phyloP scores from a whole-genome alignment of 2,797 vertebrate species.

The Arctocebus calabarensis region DNA sequence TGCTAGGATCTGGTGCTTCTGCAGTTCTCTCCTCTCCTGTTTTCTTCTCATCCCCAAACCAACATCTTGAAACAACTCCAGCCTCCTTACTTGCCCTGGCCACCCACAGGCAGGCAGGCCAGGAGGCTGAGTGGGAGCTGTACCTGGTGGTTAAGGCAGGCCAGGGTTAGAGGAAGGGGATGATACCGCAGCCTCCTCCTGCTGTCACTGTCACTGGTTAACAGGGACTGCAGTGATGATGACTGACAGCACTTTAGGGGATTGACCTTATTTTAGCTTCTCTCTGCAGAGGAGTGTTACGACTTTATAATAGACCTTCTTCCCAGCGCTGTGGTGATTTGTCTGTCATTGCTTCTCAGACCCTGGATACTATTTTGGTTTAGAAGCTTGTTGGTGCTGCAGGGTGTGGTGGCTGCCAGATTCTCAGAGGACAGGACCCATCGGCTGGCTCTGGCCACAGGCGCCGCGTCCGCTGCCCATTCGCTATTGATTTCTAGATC shows the following conservation, averaged over 20 bases:
- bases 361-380: neutral
- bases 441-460: slow-evolving; percentile 40
- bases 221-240: neutral
- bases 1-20: neutral
- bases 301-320: neutral
- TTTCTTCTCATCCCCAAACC: neutral
- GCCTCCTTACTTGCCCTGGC: neutral
- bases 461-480: slow-evolving; percentile 30
- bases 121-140: neutral
- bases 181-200: neutral
- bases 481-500: neutral
- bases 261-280: slow-evolving; percentile 3
- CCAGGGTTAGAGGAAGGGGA: neutral
- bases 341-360: slow-evolving; percentile 28
- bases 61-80: neutral
- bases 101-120: neutral
- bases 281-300: slow-evolving; percentile 17
- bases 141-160: neutral
- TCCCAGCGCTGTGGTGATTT: neutral
- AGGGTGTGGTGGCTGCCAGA: slow-evolving; percentile 28
- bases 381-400: neutral
- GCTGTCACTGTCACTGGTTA: neutral
- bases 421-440: neutral
- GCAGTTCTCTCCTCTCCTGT: neutral
- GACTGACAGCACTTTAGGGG: neutral